Evolutionary conservation across 2,888 invertebrate genomes (phyloP), one percentile per base, ranked within the genome.

Genomic region (Disparrhopalites patrizii): DNA sequence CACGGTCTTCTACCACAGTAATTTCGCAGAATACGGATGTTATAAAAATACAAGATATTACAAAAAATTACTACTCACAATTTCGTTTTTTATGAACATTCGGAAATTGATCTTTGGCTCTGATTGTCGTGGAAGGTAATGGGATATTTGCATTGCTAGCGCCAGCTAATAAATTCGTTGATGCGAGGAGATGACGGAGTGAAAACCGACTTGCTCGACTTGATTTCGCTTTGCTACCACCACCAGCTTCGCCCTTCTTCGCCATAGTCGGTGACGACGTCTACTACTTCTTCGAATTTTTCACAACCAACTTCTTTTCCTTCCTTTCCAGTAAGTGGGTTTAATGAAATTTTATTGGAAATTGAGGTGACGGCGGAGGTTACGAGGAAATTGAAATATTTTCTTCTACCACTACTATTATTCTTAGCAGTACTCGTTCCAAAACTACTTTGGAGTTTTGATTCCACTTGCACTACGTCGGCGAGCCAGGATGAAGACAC

Each of bases 201-300:
- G 75, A 75, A 67, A 74, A 75, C 51, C 75, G 69, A 51, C 71
- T 67, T 7, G 68, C 66, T 13, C 73, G 70, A 27, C 65, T 66
- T 10, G 68, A 57, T 56, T 71, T 73, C 8, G 47, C 54, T 36
- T 66, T 67, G 25, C 65, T 65, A 15, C 60, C 60, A n/a, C 65
- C 66, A n/a, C n/a, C n/a, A 55, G 69, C 71, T 52, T 73, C 72
- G 63, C 69, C 72, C 66, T 70, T 75, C 61, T 68, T 75, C 52
- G 73, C 73, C 74, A 74, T 74, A 18, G 10, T 66, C n/a, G 23
- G 3, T 36, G 5, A 2, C 10, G 27, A 52, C 30, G n/a, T n/a
- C n/a, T n/a, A n/a, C n/a, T n/a, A n/a, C n/a, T n/a, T n/a, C n/a
- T n/a, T n/a, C n/a, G n/a, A n/a, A n/a, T n/a, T n/a, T n/a, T n/a